Percentiles rank a stretch among this genome's conserved stretches.
Conservation (phyloP, 92 coral and sea anemone genomes). For the Muricea muricata region DNA sequence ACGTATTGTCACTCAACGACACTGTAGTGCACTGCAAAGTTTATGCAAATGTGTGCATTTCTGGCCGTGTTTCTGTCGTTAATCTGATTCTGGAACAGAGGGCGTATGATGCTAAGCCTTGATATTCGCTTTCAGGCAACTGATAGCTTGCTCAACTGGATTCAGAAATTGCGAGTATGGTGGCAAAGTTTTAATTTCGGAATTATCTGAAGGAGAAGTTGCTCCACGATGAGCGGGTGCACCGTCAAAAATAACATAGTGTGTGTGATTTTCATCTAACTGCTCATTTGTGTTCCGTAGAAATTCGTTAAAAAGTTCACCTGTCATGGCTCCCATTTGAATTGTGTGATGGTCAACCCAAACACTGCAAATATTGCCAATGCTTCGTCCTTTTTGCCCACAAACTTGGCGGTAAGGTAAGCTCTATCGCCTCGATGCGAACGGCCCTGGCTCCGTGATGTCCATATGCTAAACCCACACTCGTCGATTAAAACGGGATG, state of each 20-base stretch:
- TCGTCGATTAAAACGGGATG: too few relatives aligned
- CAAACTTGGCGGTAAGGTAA: slow-evolving; percentile 43
- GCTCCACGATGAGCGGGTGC: background rate
- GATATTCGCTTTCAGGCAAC: too few relatives aligned
- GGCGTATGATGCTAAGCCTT: too few relatives aligned
- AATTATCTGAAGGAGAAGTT: background rate
- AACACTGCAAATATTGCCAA: slow-evolving; percentile 57
- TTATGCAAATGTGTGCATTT: too few relatives aligned
- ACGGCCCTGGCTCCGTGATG: slow-evolving; percentile 55
- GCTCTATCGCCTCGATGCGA: slow-evolving; percentile 52
- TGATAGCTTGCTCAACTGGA: too few relatives aligned
- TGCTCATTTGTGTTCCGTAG: background rate
- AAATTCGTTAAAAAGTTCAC: background rate
- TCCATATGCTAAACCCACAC: slow-evolving; percentile 46
- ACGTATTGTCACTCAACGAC: too few relatives aligned
- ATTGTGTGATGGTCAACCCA: slow-evolving; percentile 21
- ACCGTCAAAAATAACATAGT: too few relatives aligned
- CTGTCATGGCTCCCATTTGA: slow-evolving; percentile 8
- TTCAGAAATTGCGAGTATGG: slow-evolving; percentile 63
- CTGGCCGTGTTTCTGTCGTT: too few relatives aligned
- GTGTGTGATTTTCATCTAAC: background rate
- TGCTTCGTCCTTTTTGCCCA: too few relatives aligned
- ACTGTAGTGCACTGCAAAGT: too few relatives aligned
- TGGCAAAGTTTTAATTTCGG: slow-evolving; percentile 45
- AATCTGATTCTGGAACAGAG: too few relatives aligned